Base-by-base conservation (phyloP, 2,888 invertebrate genomes). In the Corythucha ciliata region DNA sequence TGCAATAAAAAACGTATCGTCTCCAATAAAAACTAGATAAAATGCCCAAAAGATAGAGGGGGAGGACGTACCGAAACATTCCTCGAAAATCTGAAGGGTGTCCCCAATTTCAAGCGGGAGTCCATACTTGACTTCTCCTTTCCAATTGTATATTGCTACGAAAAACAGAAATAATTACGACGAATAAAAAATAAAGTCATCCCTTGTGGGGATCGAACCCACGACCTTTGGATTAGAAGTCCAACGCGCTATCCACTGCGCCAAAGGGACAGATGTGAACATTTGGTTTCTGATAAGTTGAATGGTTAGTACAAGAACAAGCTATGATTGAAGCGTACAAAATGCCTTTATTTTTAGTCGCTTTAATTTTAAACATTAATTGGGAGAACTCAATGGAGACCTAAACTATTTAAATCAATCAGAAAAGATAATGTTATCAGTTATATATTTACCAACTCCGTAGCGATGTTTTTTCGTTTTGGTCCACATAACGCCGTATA, bases 141-240 rank as follows among this genome's bases (percentile, higher is more conserved):
- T 78, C 85, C 88, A 92, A 68, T 90, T 91, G 72, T 89, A 89
- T 56, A 92, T 83, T 63, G 88, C 91, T 91, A 74, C 52, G 78
- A 79, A 60, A 51, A 33, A 26, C n/a, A 24, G 7, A 41, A 41
- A 24, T 24, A 41, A 36, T 29, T 29, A 29, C 10, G 29, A 29
- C n/a, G n/a, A n/a, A n/a, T n/a, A n/a, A 36, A 48, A 48, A 48
- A 39, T 29, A 14, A 7, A 22, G 54, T 60, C 80, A 81, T 81
- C 81, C 80, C 80, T 80, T 79, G 81, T 78, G 81, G 81, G 81
- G 81, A 81, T 81, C 81, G 81, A 81, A 82, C 81, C 81, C 81
- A 80, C 81, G 83, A 81, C 81, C 83, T 82, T 82, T 82, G 82
- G 83, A 83, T 83, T 82, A 82, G 83, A 83, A 83, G 83, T 83